Evolutionary conservation across 2,888 invertebrate species (phyloP), one percentile per base, ranked within the genome.

Genomic region (Gibbula magus): DNA sequence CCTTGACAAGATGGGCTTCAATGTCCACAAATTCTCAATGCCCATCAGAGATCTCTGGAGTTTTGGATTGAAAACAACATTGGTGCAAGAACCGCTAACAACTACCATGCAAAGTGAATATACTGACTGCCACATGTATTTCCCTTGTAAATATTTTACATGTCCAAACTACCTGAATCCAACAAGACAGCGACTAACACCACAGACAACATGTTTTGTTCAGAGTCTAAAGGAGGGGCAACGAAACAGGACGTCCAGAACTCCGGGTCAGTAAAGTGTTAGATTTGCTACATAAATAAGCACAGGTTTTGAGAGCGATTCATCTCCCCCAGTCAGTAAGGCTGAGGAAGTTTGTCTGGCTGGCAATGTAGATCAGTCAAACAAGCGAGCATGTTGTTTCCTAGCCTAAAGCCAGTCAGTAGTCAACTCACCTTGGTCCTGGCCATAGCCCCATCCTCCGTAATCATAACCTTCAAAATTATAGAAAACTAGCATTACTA

Each of bases 391-490:
- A 35, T 77, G 80, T 52, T 54, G 78, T 51, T 78, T 39, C 32
- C 70, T 70, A 70, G 35, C 70, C 70, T 70, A 70, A 35, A 70
- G 35, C 70, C 70, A 70, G 70, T 70, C 70, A 70, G 39, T 35
- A 75, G 29, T 54, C 54, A 45, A 83, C 87, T 87, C 85, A 86
- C 88, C 88, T 86, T 87, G 87, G 77, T 87, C 88, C 80, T 85
- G 85, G 82, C 83, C 83, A 82, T 86, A 88, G 88, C 89, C 88
- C 88, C 88, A 89, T 67, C 86, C 86, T 82, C 86, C 83, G 82
- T 87, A 86, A 85, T 89, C 88, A 84, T 89, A 89, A 83, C 88
- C 89, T 86, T 85, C 82, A 86, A 85, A 83, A 83, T 80, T 76
- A 83, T 70, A 81, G 79, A 81, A 81, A 81, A 81, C 79, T 77